A percentile compares a stretch with the other conserved stretches of the same genome.
phyloP scores from a whole-genome alignment of 2,888 invertebrate species.

The Pammene fasciana region DNA sequence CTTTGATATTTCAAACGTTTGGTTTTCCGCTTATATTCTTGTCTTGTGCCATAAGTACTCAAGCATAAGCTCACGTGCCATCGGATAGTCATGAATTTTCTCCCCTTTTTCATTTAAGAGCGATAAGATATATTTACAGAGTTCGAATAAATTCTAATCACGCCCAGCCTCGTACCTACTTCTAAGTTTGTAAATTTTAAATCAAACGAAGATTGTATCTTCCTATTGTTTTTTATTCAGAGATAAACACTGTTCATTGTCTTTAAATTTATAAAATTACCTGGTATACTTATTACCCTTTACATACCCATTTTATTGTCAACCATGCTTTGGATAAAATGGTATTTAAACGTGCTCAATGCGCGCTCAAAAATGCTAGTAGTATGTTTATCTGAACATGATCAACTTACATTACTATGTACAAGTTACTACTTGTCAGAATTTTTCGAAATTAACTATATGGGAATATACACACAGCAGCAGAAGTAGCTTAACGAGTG shows the following conservation, averaged over 20 bases:
- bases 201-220: conserved; percentile 2
- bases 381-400: no score
- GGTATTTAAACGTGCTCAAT: no score
- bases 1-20: background rate
- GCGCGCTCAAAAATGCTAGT: no score
- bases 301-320: no score
- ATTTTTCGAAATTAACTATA: no score
- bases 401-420: no score
- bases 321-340: no score
- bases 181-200: conserved; percentile 11
- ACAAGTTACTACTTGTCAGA: no score
- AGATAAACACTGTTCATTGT: background rate
- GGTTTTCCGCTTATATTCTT: background rate
- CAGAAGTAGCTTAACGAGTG: no score
- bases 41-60: background rate
- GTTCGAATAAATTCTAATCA: conserved; percentile 24
- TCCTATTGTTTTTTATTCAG: background rate
- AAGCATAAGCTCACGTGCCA: conserved; percentile 38
- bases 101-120: conserved; percentile 38
- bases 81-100: conserved; percentile 43
- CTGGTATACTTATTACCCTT: no score
- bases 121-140: conserved; percentile 28
- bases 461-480: no score
- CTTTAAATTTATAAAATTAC: background rate
- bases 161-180: conserved; percentile 6